Base-by-base conservation (phyloP, 2,113 vertebrate genomes). In the Odocoileus hemionus region DNA sequence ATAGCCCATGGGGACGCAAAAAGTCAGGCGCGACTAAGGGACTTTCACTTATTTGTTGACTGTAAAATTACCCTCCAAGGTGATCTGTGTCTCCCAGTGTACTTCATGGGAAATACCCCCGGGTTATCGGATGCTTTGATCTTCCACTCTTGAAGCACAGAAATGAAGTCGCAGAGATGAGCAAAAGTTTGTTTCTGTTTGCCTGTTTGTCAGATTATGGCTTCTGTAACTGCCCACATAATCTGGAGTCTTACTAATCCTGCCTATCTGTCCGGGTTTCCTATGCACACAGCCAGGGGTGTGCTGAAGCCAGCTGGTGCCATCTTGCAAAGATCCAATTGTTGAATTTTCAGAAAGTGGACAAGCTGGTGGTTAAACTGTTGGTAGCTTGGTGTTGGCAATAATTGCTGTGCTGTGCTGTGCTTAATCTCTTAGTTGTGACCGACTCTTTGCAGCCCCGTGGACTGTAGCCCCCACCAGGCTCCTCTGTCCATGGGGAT, bases 81-180 rank as follows among this genome's bases (percentile, higher is more conserved):
- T 28, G 58, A 16, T 28, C 19, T 17, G 26, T 74, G 67, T 76
- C 79, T 94, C 70, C 47, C 39, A 21, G 2, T 4, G 33, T 58
- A 10, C 47, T 93, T 83, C 85, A 36, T 43, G 78, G 61, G 57
- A 88, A 85, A 91, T 80, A 50, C 6, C 30, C 90, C 60, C 7
- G 7, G 43, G 52, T 85, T 61, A 33, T 7, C 25, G 26, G 52
- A 43, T 36, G 28, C 19, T 67, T 88, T 80, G 67, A 58, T 23
- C 5, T 60, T 87, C 39, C 36, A 17, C 43, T 80, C 28, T 39
- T 33, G 61, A 92, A 52, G 70, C n/a, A 61, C 16, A 89, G 54
- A 91, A 96, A 47, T 83, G 54, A 94, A 94, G 79, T 92, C 60
- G 76, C 43, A 54, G 5, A 89, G 39, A 89, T 26, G 60, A 92